Evolutionary conservation across 2,797 vertebrate species (phyloP).

Genomic region (Antennarius maculatus): DNA sequence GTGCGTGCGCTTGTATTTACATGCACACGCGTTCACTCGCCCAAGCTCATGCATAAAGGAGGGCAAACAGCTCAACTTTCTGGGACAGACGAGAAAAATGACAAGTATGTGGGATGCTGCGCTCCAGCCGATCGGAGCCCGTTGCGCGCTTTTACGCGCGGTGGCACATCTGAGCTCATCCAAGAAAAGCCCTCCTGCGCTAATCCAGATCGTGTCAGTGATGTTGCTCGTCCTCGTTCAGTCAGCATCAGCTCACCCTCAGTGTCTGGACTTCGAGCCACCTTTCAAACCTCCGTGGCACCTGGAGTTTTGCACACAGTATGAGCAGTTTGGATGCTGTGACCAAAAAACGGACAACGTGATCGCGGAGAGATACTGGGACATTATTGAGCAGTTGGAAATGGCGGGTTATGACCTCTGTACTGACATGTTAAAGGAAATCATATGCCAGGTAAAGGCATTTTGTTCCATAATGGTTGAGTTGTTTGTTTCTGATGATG

Average conservation of each 20-base stretch:
- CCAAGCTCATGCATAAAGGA: slow-evolving; percentile 34
- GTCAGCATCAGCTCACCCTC: slow-evolving; percentile 79
- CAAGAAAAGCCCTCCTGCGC: not conserved
- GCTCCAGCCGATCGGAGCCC: slow-evolving; percentile 29
- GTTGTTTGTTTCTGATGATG: too few relatives aligned
- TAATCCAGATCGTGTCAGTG: not conserved
- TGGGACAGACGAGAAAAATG: slow-evolving; percentile 63
- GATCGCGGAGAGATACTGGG: slow-evolving; percentile 84
- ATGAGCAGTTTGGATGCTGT: slow-evolving; percentile 87
- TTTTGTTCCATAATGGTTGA: too few relatives aligned
- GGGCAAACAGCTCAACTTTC: slow-evolving; percentile 41
- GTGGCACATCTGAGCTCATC: slow-evolving; percentile 13
- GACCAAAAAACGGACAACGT: slow-evolving; percentile 80
- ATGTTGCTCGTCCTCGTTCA: slow-evolving; percentile 31
- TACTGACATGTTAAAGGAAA: slow-evolving; percentile 83
- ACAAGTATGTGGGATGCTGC: slow-evolving; percentile 40
- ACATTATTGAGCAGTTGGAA: slow-evolving; percentile 82
- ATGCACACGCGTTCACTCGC: slow-evolving; percentile 7
- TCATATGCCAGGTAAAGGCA: slow-evolving; percentile 86
- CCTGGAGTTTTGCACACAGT: slow-evolving; percentile 86
- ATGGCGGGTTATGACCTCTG: slow-evolving; percentile 70
- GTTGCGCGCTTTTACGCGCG: slow-evolving; percentile 48
- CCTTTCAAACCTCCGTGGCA: slow-evolving; percentile 83
- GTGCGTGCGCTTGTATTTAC: slow-evolving; percentile 8
- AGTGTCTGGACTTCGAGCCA: slow-evolving; percentile 86